Conservation (phyloP, 2,888 invertebrate genomes). For the Polymixis flavicincta region DNA sequence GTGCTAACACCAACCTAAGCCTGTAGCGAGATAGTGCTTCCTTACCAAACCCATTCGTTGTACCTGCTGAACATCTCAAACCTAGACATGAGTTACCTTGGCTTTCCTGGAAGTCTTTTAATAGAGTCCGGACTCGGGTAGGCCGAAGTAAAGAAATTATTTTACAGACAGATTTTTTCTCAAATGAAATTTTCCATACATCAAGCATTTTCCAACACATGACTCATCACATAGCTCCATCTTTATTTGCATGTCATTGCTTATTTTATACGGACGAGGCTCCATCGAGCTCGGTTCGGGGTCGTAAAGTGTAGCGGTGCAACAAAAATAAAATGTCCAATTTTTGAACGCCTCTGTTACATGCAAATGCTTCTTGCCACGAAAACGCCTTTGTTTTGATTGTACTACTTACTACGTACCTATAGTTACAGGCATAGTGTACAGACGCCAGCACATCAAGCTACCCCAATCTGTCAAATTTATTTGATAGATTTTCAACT, state of each 20-base stretch:
- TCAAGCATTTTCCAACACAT: not conserved
- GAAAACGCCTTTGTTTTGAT: slow-evolving; percentile 56
- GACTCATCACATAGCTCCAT: slow-evolving; percentile 5
- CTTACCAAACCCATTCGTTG: no score
- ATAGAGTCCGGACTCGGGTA: no score
- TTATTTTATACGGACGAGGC: slow-evolving; percentile 39
- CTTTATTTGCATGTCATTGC: slow-evolving; percentile 52
- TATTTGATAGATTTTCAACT: no score
- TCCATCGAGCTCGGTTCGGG: slow-evolving; percentile 1
- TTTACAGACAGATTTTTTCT: not conserved
- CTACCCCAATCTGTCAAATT: no score
- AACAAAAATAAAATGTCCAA: slow-evolving; percentile 57
- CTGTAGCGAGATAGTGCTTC: no score
- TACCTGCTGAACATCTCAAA: no score
- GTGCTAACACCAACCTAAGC: no score
- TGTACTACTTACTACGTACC: not conserved
- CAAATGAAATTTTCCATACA: not conserved
- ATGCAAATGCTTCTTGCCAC: slow-evolving; percentile 68
- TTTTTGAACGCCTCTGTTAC: slow-evolving; percentile 51
- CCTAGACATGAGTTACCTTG: no score
- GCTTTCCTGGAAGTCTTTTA: no score
- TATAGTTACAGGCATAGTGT: no score
- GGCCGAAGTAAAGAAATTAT: not conserved
- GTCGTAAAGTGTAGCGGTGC: slow-evolving; percentile 1
- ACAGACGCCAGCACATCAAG: no score